Evolutionary conservation across 1,140 invertebrate species (phyloP), one percentile per base, ranked within the genome.

Genomic region (Drosophila watanabei): DNA sequence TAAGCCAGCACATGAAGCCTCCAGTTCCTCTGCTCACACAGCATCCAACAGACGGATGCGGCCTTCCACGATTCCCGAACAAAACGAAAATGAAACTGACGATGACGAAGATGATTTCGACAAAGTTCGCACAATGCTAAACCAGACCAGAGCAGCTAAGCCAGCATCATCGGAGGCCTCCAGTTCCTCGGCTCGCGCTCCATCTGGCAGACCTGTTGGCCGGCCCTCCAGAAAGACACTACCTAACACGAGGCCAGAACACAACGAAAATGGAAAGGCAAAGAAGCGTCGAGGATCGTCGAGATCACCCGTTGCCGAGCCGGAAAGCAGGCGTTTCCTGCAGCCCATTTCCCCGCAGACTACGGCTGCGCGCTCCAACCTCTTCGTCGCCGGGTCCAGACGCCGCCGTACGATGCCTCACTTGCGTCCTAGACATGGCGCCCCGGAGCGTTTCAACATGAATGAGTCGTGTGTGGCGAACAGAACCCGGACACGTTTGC

Each of bases 401-500:
- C 57, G 63, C 7, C 63, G 63, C 39, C 18, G 39, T 5, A 62
- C 63, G 1, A 18, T 62, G 30, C 13, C 18, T 0, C 0, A 4
- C 6, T 0, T 11, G 0, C 5, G 7, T 11, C 13, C 33, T 4
- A 16, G 32, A 6, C 11, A 3, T 24, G 8, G 4, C n/a, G 1
- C 0, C 4, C 6, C 7, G n/a, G 9, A 7, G n/a, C 51, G 30
- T 35, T 20, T 5, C 10, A 60, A 43, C 37, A 1, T 65, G 63
- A n/a, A 65, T 5, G 8, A 11, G 39, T 65, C 63, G 10, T 65
- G 63, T n/a, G 63, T 65, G 63, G 63, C 63, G 0, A 65, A 65
- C 7, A 33, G 63, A 20, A 65, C 63, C 28, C 63, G 63, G 11
- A 43, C 39, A 8, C 63, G 63, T 6, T 18, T 65, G 57, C 11